Evolutionary conservation across 2,888 invertebrate species (phyloP), one percentile per base, ranked within the genome.

Genomic region (Ametastegia equiseti): DNA sequence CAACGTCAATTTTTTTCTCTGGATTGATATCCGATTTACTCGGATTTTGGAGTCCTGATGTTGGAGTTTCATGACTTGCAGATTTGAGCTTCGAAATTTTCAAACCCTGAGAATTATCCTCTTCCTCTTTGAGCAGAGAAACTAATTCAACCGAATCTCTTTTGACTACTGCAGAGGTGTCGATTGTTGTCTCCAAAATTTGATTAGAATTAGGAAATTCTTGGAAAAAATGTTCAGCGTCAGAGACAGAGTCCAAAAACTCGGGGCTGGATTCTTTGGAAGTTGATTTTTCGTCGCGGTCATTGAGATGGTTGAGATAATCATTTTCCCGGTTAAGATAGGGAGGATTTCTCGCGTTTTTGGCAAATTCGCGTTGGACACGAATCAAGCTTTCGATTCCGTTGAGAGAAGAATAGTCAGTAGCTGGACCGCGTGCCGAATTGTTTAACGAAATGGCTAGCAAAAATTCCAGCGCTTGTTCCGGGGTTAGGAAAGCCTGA

Each of bases 391-490:
- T 71, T n/a, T 71, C 47, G 3, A 39, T 54, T 7, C 57, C 47
- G 1, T 13, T 13, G 19, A 67, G 19, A 39, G 23, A 50, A 27
- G 73, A n/a, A 15, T 36, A 15, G n/a, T 80, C n/a, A n/a, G n/a
- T 42, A 69, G 33, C 54, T 7, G 13, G 9, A 23, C 60, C 9
- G 3, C 47, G 23, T 23, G 19, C 27, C 7, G 63, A 0, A 50
- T 30, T 60, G n/a, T 11, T 65, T 27, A 63, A 30, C 13, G 81
- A 77, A 27, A 81, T n/a, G 39, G 50, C 60, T 13, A 81, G 15
- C 9, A 91, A 82, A 73, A 91, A 84, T 80, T 89, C 87, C 11
- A 89, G 84, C 15, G 88, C 87, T 84, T 90, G 88, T 63, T 89
- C 87, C 23, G 89, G 84, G 77, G 84, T 89, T 15, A 91, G 84